Conservation (phyloP, 1,140 invertebrate species). For the Polypedilum pembai region DNA sequence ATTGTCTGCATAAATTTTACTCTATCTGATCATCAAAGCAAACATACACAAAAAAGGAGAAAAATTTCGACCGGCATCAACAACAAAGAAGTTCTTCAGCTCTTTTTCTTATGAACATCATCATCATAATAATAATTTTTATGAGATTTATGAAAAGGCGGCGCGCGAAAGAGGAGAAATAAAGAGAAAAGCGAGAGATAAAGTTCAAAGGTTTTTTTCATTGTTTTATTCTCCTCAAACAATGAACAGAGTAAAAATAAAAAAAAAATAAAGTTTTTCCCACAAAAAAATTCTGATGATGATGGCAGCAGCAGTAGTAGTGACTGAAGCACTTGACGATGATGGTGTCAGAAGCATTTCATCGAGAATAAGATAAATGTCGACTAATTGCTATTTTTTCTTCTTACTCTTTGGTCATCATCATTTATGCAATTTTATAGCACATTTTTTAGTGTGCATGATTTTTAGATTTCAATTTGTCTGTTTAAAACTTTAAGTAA, state of each 20-base stretch:
- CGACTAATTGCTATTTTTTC: neutral
- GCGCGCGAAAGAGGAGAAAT: neutral
- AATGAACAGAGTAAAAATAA: neutral
- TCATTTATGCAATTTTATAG: too few relatives aligned
- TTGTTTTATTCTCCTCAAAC: neutral
- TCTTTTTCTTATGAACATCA: neutral
- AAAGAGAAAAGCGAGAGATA: neutral
- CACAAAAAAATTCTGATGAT: neutral
- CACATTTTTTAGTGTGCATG: too few relatives aligned
- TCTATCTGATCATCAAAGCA: too few relatives aligned
- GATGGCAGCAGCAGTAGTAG: neutral
- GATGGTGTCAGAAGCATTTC: conserved; percentile 9
- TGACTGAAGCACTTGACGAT: neutral
- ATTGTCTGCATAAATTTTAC: too few relatives aligned
- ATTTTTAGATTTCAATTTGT: too few relatives aligned
- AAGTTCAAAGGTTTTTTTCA: neutral
- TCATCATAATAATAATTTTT: conserved; percentile 12
- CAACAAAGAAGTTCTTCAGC: too few relatives aligned
- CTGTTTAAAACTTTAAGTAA: too few relatives aligned
- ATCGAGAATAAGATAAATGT: conserved; percentile 3
- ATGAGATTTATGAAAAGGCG: conserved; percentile 8
- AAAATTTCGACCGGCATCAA: too few relatives aligned
- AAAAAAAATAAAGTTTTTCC: neutral
- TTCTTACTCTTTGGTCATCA: too few relatives aligned
- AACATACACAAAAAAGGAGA: too few relatives aligned